Conservation (phyloP, 2,797 vertebrate genomes). For the Enteromius mattozi region DNA sequence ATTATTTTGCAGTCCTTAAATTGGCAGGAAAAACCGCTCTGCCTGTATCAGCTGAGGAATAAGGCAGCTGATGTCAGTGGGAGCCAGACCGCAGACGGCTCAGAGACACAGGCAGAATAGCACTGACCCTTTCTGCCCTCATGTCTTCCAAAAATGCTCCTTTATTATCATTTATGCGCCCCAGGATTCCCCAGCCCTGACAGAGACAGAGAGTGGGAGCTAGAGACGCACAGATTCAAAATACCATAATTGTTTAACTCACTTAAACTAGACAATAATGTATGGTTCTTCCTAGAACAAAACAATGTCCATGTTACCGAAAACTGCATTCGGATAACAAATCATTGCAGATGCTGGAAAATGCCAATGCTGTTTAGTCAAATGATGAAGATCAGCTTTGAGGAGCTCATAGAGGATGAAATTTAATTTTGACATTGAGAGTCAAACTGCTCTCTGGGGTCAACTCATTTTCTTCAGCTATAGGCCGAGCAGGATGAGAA, state of each 20-base stretch:
- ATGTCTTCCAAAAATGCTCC: slow-evolving; percentile 28
- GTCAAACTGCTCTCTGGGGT: slow-evolving; percentile 39
- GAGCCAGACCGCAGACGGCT: slow-evolving; percentile 36
- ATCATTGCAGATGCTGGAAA: slow-evolving; percentile 45
- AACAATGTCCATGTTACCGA: slow-evolving; percentile 17
- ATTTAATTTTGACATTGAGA: slow-evolving; percentile 52
- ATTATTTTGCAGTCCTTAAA: slow-evolving; percentile 30
- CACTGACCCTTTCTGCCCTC: slow-evolving; percentile 41
- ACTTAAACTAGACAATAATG: slow-evolving; percentile 30
- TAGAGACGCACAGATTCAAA: slow-evolving; percentile 41
- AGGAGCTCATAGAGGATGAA: slow-evolving; percentile 45
- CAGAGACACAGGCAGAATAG: slow-evolving; percentile 40
- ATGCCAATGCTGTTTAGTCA: slow-evolving; percentile 40
- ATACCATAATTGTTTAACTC: slow-evolving; percentile 37
- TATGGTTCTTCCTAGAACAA: background rate
- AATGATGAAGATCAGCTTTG: slow-evolving; percentile 35
- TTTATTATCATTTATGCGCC: slow-evolving; percentile 64
- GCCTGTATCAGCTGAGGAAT: slow-evolving; percentile 60
- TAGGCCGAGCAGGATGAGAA: slow-evolving; percentile 18
- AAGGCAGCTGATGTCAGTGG: slow-evolving; percentile 65
- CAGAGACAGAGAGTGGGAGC: slow-evolving; percentile 18
- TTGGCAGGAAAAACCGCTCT: slow-evolving; percentile 67
- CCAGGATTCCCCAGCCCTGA: slow-evolving; percentile 41
- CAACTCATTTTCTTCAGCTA: slow-evolving; percentile 48
- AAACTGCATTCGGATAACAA: slow-evolving; percentile 33